Conservation (phyloP, 2,888 invertebrate genomes). For the Anoplius nigerrimus region DNA sequence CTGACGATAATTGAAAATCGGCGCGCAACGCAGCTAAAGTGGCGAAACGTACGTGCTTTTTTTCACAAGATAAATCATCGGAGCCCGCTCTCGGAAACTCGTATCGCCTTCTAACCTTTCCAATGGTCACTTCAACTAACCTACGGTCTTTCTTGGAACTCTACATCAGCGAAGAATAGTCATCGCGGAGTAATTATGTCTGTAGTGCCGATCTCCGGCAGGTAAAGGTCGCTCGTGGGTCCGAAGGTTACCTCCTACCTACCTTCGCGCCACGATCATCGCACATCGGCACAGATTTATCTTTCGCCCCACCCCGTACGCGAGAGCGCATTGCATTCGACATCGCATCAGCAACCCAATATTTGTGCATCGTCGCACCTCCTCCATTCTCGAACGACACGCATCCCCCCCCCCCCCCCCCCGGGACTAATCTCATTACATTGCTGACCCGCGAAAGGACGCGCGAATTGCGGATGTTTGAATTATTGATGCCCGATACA, state of each 20-base stretch:
- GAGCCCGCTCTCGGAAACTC: background rate
- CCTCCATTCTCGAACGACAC: background rate
- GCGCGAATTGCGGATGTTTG: too few species aligned
- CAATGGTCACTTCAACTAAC: conserved; percentile 36
- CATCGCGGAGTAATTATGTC: conserved; percentile 53
- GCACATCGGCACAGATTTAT: conserved; percentile 47
- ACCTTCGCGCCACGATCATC: conserved; percentile 30
- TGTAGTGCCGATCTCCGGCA: conserved; percentile 49
- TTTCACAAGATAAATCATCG: background rate
- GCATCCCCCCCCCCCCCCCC: too few species aligned
- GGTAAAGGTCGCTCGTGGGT: conserved; percentile 63
- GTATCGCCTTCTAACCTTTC: conserved; percentile 45
- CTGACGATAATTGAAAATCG: too few species aligned
- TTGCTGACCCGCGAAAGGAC: too few species aligned
- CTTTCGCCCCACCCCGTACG: conserved; percentile 33
- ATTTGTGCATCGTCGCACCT: background rate
- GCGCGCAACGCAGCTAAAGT: background rate
- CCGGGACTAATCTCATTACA: too few species aligned
- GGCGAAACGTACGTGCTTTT: conserved; percentile 1
- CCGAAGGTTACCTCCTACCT: conserved; percentile 62
- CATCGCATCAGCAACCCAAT: conserved; percentile 23
- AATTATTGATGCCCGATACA: too few species aligned
- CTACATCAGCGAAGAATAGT: conserved; percentile 44
- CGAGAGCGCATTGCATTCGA: conserved; percentile 8
- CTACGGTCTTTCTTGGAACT: conserved; percentile 50